phyloP scores from a whole-genome alignment of 2,888 invertebrate species.

The Zelleria hepariella region DNA sequence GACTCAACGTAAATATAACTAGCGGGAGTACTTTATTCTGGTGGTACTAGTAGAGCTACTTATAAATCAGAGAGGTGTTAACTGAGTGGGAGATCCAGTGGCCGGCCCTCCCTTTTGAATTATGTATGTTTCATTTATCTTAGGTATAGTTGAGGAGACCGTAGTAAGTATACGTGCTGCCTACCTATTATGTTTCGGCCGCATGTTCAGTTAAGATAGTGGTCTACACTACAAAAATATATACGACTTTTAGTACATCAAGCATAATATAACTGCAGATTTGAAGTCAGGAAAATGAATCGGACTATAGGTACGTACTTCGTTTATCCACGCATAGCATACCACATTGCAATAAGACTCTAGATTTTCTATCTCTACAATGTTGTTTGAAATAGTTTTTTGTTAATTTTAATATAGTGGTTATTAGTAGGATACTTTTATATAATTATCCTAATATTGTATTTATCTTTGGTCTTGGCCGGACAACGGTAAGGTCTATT shows the following conservation, averaged over 20 bases:
- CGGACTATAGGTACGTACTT: too few species aligned
- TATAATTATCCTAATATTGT: too few species aligned
- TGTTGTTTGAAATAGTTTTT: too few species aligned
- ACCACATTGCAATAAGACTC: too few species aligned
- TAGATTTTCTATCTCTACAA: too few species aligned
- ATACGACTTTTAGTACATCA: too few species aligned
- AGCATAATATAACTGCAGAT: too few species aligned
- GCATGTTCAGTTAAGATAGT: not conserved
- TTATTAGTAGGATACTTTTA: too few species aligned
- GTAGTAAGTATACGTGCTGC: not conserved
- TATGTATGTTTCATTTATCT: not conserved
- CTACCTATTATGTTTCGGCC: not conserved
- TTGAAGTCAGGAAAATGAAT: too few species aligned
- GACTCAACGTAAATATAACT: not conserved
- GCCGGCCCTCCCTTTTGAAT: not conserved
- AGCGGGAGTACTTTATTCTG: not conserved
- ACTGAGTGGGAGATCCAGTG: not conserved
- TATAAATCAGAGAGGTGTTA: not conserved
- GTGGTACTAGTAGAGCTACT: not conserved
- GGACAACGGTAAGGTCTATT: constrained; percentile 40
- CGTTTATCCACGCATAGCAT: too few species aligned
- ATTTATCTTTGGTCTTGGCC: constrained; percentile 14
- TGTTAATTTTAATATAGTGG: too few species aligned
- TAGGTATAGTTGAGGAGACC: not conserved
- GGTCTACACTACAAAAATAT: not conserved